A percentile compares a stretch with the other conserved stretches of the same genome.
Evolutionary conservation across 2,888 invertebrate species (phyloP).

Genomic region (Sarcophaga subvicina): DNA sequence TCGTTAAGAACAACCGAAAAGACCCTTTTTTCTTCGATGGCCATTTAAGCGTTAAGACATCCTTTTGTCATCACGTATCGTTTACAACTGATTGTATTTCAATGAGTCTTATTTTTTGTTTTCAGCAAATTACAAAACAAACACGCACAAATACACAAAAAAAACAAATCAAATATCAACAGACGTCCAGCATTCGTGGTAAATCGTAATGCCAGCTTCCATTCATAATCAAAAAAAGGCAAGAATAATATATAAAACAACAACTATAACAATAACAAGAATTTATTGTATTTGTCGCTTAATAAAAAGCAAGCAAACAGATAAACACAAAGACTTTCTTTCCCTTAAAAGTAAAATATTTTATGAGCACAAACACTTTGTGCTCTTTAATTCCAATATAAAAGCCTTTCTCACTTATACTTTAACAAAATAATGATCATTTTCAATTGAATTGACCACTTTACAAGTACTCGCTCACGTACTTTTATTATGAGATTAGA

Average conservation of each 20-base stretch:
- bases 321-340: not conserved
- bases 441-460: conserved; percentile 33
- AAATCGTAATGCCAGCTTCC: conserved; percentile 48
- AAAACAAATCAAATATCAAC: conserved; percentile 39
- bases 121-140: not conserved
- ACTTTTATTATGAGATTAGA: not conserved
- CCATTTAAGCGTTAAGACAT: conserved; percentile 49
- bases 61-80: conserved; percentile 51
- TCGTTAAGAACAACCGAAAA: conserved; percentile 6
- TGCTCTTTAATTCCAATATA: not conserved
- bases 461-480: not conserved
- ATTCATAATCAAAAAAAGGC: not conserved
- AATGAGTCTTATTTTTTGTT: conserved; percentile 29
- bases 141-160: conserved; percentile 2
- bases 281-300: conserved; percentile 26
- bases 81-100: conserved; percentile 62
- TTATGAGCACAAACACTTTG: not conserved
- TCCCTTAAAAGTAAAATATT: too few relatives aligned
- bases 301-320: conserved; percentile 3
- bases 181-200: conserved; percentile 39
- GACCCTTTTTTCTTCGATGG: not conserved
- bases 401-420: conserved; percentile 11
- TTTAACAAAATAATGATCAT: conserved; percentile 41
- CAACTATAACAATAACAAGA: conserved; percentile 5
- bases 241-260: not conserved